A percentile compares a stretch with the other conserved stretches of the same genome.
Conservation (phyloP, 2,113 vertebrate genomes). For the Pterocles burchelli region DNA sequence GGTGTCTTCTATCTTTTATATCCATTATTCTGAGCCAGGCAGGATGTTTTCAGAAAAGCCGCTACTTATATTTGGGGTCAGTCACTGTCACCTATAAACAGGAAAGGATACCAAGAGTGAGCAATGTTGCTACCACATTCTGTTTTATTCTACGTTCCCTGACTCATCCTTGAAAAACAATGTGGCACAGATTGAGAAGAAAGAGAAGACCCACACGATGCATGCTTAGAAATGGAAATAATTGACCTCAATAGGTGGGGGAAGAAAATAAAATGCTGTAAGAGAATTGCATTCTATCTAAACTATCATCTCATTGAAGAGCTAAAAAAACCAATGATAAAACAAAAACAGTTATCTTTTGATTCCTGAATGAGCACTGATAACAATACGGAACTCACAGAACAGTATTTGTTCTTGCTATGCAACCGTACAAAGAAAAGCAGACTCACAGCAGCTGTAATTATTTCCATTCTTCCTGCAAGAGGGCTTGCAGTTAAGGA, state of each 20-base stretch:
- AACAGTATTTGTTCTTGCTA: background rate
- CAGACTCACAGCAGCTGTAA: constrained; percentile 21
- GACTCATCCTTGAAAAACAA: background rate
- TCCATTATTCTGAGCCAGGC: constrained; percentile 79
- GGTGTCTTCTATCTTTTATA: constrained; percentile 90
- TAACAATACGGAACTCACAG: background rate
- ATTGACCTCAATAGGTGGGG: background rate
- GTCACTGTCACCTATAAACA: constrained; percentile 63
- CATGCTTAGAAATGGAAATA: constrained; percentile 12
- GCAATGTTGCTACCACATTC: background rate
- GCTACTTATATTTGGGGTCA: background rate
- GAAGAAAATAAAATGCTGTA: background rate
- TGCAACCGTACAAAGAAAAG: constrained; percentile 32
- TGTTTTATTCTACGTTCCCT: background rate
- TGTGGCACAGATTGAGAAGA: accelerated
- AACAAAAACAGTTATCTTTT: constrained; percentile 23
- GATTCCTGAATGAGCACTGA: constrained; percentile 24
- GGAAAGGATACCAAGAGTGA: background rate
- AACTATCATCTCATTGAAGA: constrained; percentile 23
- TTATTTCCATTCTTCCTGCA: constrained; percentile 20
- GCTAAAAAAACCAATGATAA: background rate
- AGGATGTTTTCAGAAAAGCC: background rate
- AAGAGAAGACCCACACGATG: background rate
- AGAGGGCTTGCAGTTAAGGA: constrained; percentile 23
- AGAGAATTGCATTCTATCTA: constrained; percentile 6